These are phyloP conservation scores for Muscidifurax raptorellus DNA, from an alignment of 1,140 invertebrate species.

Conservation along the genomic window DNA sequence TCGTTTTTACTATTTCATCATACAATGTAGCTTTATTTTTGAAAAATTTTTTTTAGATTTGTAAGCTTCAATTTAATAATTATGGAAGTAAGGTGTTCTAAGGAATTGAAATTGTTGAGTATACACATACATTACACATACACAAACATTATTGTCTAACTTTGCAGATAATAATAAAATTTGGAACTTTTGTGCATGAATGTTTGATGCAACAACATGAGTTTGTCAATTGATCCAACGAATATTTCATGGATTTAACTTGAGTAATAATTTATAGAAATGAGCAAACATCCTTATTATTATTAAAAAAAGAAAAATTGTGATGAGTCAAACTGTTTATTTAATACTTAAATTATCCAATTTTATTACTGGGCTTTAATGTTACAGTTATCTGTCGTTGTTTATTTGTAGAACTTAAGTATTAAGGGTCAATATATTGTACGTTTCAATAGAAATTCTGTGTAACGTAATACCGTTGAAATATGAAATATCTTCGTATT, in stretches of 20 bases:
- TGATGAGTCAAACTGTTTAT: slow-evolving; percentile 1
- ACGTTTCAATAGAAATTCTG: slow-evolving; percentile 36
- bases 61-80: slow-evolving; percentile 43
- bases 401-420: slow-evolving; percentile 45
- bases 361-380: slow-evolving; percentile 22
- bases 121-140: slow-evolving; percentile 47
- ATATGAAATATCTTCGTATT: slow-evolving; percentile 32
- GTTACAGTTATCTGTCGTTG: slow-evolving; percentile 37
- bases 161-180: slow-evolving; percentile 45
- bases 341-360: slow-evolving; percentile 19
- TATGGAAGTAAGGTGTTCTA: slow-evolving; percentile 34
- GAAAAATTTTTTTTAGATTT: slow-evolving; percentile 44
- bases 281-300: background rate
- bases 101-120: slow-evolving; percentile 42
- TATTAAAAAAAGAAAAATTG: slow-evolving; percentile 16
- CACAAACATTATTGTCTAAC: slow-evolving; percentile 48
- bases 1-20: slow-evolving; percentile 43
- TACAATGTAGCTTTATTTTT: slow-evolving; percentile 33
- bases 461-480: slow-evolving; percentile 38
- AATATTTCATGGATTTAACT: slow-evolving; percentile 36
- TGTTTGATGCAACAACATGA: slow-evolving; percentile 42
- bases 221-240: slow-evolving; percentile 41
- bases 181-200: slow-evolving; percentile 47
- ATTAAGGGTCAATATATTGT: slow-evolving; percentile 32
- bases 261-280: slow-evolving; percentile 19